Evolutionary conservation across 1,140 invertebrate species (phyloP).

Genomic region (Drosophila bocqueti): DNA sequence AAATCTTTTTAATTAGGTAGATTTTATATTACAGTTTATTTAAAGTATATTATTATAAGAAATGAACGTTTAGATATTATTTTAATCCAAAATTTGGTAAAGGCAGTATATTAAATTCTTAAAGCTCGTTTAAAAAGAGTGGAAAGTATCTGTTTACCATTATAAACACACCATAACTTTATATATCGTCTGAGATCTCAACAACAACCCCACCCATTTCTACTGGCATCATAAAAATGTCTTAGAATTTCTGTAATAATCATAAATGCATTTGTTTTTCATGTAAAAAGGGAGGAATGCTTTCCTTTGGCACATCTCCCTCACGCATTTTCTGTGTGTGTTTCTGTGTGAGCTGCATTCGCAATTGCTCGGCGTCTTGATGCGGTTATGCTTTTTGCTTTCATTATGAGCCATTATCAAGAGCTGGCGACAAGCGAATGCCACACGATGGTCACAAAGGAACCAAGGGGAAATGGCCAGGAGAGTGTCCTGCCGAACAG

Average conservation of each 20-base stretch:
- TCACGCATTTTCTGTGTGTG: constrained; percentile 30
- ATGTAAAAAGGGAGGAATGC: constrained; percentile 6
- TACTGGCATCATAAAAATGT: constrained; percentile 8
- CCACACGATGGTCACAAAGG: constrained; percentile 28
- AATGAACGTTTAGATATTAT: not conserved
- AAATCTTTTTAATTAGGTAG: not conserved
- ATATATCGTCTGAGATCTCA: not conserved
- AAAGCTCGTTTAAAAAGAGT: not conserved
- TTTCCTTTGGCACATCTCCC: constrained; percentile 12
- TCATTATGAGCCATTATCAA: constrained; percentile 82
- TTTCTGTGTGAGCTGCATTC: constrained; percentile 25
- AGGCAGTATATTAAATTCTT: not conserved
- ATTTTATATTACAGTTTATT: not conserved
- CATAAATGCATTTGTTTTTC: constrained; percentile 51
- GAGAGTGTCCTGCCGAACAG: constrained; percentile 27
- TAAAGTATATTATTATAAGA: no score
- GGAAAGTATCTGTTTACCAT: not conserved
- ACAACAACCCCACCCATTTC: not conserved
- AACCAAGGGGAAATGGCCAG: constrained; percentile 26
- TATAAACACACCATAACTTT: constrained; percentile 5
- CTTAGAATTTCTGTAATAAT: constrained; percentile 37
- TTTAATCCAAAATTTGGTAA: not conserved
- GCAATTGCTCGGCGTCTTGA: constrained; percentile 56
- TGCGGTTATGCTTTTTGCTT: constrained; percentile 70
- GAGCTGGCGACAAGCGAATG: constrained; percentile 76